These are phyloP conservation scores for Anthopleura sola DNA, from an alignment of 64 coral and sea anemone species.

Conservation along the genomic window DNA sequence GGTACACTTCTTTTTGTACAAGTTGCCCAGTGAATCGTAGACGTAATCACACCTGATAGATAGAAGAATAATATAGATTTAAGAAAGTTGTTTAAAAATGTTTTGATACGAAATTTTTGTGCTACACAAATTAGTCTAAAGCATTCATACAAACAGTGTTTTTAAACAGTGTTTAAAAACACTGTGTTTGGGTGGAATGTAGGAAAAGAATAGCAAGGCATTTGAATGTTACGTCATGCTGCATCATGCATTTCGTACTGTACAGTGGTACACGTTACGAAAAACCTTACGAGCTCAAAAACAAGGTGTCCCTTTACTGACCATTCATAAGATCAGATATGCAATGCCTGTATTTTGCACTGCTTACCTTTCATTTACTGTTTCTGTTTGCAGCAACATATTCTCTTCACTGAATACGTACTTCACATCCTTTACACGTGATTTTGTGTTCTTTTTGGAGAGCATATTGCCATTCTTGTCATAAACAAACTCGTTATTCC, in stretches of 20 bases:
- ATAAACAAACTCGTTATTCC: slow-evolving; percentile 50
- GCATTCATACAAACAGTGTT: too few relatives aligned
- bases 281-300: too few relatives aligned
- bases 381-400: slow-evolving; percentile 57
- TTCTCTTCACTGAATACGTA: slow-evolving; percentile 69
- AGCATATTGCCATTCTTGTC: slow-evolving; percentile 70
- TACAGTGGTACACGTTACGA: too few relatives aligned
- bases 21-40: slow-evolving; percentile 65
- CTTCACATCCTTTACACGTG: slow-evolving; percentile 49
- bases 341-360: neutral
- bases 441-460: slow-evolving; percentile 34
- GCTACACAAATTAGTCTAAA: too few relatives aligned
- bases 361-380: slow-evolving; percentile 62
- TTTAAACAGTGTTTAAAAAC: too few relatives aligned
- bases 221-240: too few relatives aligned
- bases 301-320: too few relatives aligned
- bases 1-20: slow-evolving; percentile 76
- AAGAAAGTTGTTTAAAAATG: neutral
- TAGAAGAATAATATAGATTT: neutral
- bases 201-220: too few relatives aligned
- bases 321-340: neutral
- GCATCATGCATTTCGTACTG: too few relatives aligned
- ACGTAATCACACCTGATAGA: slow-evolving; percentile 46
- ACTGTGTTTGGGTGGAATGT: too few relatives aligned
- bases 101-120: too few relatives aligned